Conservation (phyloP, 2,888 invertebrate genomes). For the Plagiodera versicolora region DNA sequence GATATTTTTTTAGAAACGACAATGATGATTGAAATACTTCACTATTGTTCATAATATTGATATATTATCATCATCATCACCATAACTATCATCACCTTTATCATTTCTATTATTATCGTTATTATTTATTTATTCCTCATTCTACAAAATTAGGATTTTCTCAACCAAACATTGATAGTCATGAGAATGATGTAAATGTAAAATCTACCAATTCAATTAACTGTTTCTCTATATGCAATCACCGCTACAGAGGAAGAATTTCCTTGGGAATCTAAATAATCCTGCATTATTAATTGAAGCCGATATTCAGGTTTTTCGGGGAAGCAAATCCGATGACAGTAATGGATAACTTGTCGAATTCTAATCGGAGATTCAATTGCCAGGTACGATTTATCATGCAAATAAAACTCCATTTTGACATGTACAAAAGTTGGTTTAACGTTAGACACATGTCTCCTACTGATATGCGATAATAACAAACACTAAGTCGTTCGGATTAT, state of each 20-base stretch:
- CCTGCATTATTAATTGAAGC: not conserved
- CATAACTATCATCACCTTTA: too few species aligned
- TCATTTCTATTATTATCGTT: too few species aligned
- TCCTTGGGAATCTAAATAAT: not conserved
- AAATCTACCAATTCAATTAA: too few species aligned
- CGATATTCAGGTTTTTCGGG: slow-evolving; percentile 14
- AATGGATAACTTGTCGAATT: slow-evolving; percentile 35
- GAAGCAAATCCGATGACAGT: slow-evolving; percentile 18
- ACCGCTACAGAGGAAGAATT: not conserved
- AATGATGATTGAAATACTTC: too few species aligned
- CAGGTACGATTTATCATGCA: slow-evolving; percentile 38
- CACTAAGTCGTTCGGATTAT: slow-evolving; percentile 31
- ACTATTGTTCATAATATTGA: too few species aligned
- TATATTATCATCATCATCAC: too few species aligned
- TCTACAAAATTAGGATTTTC: too few species aligned
- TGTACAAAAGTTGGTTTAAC: slow-evolving; percentile 34
- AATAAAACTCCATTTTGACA: slow-evolving; percentile 38
- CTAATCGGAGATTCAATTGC: slow-evolving; percentile 40
- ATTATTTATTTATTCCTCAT: too few species aligned
- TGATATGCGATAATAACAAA: slow-evolving; percentile 32
- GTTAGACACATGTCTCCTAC: slow-evolving; percentile 31
- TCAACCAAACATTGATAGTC: too few species aligned
- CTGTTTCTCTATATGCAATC: too few species aligned
- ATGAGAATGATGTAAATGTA: too few species aligned
- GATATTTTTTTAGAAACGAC: too few species aligned